Conservation (phyloP, 2,888 invertebrate genomes). For the Chrysolina oricalcia region DNA sequence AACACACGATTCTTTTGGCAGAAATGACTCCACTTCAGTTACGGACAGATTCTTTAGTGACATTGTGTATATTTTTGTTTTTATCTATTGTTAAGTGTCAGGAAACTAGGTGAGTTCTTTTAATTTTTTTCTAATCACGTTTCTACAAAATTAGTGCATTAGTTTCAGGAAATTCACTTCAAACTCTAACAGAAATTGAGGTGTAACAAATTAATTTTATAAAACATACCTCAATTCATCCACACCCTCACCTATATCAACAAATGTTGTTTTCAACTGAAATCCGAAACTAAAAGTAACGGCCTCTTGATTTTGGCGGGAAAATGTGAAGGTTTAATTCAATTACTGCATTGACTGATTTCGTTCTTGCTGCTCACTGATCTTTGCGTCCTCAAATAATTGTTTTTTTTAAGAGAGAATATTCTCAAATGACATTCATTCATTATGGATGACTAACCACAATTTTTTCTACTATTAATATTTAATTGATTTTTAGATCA, state of each 20-base stretch:
- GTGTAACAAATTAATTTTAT: too few relatives aligned
- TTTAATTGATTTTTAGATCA: background rate
- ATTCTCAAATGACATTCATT: conserved; percentile 11
- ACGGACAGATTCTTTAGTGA: background rate
- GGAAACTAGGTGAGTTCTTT: background rate
- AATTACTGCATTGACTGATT: background rate
- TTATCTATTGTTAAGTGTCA: background rate
- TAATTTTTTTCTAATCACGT: background rate
- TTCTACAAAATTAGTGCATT: background rate
- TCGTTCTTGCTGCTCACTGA: conserved; percentile 4
- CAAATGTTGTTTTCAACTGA: background rate
- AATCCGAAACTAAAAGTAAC: background rate
- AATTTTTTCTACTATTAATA: background rate
- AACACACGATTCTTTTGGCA: conserved; percentile 12
- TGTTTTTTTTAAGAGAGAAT: background rate
- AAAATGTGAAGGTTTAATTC: background rate
- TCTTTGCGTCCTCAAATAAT: background rate
- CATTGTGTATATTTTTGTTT: background rate
- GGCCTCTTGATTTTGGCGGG: background rate
- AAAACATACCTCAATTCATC: background rate
- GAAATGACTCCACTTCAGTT: conserved; percentile 9
- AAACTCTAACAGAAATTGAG: too few relatives aligned
- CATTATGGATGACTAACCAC: conserved; percentile 6
- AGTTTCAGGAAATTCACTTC: background rate
- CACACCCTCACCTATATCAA: background rate